Evolutionary conservation across 2,113 vertebrate species (phyloP).

Genomic region (Brienomyrus brachyistius): DNA sequence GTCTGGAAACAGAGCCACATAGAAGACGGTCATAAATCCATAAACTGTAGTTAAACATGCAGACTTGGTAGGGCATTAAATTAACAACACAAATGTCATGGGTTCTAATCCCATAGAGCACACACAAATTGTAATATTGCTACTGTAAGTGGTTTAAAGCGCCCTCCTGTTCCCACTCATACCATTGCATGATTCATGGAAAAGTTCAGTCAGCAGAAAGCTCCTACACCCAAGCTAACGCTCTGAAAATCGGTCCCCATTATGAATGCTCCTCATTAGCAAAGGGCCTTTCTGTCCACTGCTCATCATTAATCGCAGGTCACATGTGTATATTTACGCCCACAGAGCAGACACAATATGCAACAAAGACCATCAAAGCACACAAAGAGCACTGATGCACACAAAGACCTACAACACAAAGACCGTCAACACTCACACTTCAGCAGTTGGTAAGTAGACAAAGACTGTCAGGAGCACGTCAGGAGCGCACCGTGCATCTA

Average conservation of each 20-base stretch:
- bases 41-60: not conserved
- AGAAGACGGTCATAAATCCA: not conserved
- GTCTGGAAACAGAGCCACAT: slow-evolving; percentile 49
- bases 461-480: not conserved
- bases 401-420: not conserved
- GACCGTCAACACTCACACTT: not conserved
- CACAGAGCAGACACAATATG: not conserved
- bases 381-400: not conserved
- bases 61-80: not conserved
- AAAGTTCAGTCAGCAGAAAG: not conserved
- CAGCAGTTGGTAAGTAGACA: not conserved
- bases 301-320: not conserved
- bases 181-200: not conserved
- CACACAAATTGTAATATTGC: not conserved
- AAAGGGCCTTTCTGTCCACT: not conserved
- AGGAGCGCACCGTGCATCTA: not conserved
- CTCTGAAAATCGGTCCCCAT: not conserved
- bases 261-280: not conserved
- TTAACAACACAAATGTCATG: not conserved
- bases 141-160: not conserved
- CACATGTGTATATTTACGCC: not conserved
- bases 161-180: not conserved
- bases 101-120: not conserved
- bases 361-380: not conserved
- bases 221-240: not conserved